Percentiles rank a stretch among this genome's conserved stretches.
phyloP scores from a whole-genome alignment of 2,888 invertebrate species.

The Pandemis heparana region DNA sequence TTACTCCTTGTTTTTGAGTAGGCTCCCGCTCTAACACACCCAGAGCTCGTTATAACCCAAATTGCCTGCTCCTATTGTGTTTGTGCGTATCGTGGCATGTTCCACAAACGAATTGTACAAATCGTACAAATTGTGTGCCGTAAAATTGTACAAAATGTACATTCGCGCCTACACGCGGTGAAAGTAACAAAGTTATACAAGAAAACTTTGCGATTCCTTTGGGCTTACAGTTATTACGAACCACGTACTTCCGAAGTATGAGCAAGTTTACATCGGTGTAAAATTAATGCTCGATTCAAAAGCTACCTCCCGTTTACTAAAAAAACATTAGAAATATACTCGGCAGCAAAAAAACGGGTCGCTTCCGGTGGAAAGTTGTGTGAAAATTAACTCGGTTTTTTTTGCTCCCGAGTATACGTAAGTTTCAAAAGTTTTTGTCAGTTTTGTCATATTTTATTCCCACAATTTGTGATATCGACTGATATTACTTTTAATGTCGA shows the following conservation, averaged over 20 bases:
- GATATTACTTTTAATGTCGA: too few relatives aligned
- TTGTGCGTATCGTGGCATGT: background rate
- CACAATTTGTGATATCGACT: too few relatives aligned
- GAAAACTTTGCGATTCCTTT: background rate
- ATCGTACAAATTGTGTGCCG: background rate
- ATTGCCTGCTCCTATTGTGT: slow-evolving; percentile 4
- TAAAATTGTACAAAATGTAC: background rate
- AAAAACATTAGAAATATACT: too few relatives aligned
- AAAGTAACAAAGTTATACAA: background rate
- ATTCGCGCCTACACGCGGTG: background rate
- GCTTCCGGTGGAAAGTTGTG: too few relatives aligned
- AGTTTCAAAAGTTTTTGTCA: too few relatives aligned
- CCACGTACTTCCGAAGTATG: background rate
- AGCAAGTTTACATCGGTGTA: too few relatives aligned
- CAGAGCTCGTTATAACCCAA: slow-evolving; percentile 13
- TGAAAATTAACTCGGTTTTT: too few relatives aligned
- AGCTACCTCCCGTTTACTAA: background rate
- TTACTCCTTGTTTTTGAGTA: too few relatives aligned
- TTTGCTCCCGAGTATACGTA: too few relatives aligned
- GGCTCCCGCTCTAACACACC: background rate
- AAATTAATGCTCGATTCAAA: background rate
- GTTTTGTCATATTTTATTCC: too few relatives aligned
- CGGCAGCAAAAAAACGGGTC: too few relatives aligned
- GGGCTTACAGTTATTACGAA: background rate
- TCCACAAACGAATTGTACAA: slow-evolving; percentile 7